Evolutionary conservation across 2,113 vertebrate species (phyloP).

Genomic region (Lamprotornis superbus): DNA sequence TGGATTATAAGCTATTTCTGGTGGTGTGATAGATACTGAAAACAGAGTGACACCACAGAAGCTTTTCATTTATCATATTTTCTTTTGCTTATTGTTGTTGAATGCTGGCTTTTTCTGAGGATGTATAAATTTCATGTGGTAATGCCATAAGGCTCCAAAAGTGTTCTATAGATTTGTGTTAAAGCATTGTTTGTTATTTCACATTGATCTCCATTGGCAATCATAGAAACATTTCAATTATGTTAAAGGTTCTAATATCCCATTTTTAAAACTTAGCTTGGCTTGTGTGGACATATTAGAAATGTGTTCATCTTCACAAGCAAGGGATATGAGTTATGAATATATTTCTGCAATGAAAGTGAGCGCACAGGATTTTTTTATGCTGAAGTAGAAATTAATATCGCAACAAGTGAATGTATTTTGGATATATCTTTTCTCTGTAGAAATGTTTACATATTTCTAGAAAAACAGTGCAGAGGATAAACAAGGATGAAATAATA

Average conservation of each 20-base stretch:
- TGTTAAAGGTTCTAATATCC: slow-evolving; percentile 31
- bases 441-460: background rate
- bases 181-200: slow-evolving; percentile 33
- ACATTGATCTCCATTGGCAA: slow-evolving; percentile 21
- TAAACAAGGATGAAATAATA: background rate
- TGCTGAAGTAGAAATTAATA: slow-evolving; percentile 1
- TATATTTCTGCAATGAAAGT: background rate
- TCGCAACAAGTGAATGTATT: background rate
- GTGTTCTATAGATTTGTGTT: background rate
- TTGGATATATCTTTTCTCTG: background rate
- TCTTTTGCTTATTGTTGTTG: slow-evolving; percentile 3
- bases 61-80: slow-evolving; percentile 10
- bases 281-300: slow-evolving; percentile 1
- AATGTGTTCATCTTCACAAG: background rate
- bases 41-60: background rate
- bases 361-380: slow-evolving; percentile 2
- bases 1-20: background rate
- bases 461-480: background rate
- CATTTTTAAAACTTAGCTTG: slow-evolving; percentile 39
- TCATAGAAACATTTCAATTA: slow-evolving; percentile 23
- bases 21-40: background rate
- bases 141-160: background rate
- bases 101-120: slow-evolving; percentile 14
- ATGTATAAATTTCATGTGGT: background rate
- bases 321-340: background rate